Evolutionary conservation across 2,113 vertebrate species (phyloP).

Genomic region (Brachyhypopomus occidentalis): DNA sequence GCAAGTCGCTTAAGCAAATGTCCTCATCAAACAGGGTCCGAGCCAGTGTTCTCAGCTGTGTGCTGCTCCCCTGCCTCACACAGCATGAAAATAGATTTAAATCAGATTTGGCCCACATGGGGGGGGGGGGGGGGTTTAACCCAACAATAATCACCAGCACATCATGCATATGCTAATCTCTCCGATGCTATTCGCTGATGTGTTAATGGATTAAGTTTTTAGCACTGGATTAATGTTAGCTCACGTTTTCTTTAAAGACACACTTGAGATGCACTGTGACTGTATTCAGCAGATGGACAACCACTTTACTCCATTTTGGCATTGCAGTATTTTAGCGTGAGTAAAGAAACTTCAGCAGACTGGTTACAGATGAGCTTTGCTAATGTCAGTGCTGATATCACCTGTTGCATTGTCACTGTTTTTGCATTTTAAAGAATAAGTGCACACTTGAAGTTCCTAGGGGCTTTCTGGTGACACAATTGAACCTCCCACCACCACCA

Average conservation of each 20-base stretch:
- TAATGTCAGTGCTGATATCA: too few species aligned
- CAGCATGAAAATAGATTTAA: constrained; percentile 58
- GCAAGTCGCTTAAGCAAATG: constrained; percentile 55
- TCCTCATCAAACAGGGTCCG: constrained; percentile 39
- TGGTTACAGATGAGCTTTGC: too few species aligned
- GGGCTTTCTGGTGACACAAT: too few species aligned
- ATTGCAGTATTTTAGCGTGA: neutral
- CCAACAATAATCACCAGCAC: constrained; percentile 43
- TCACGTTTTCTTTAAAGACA: neutral
- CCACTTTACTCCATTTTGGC: neutral
- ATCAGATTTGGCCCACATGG: constrained; percentile 53
- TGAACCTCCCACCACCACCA: too few species aligned
- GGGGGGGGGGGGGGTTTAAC: constrained; percentile 20
- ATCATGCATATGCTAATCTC: constrained; percentile 54
- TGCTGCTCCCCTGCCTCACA: constrained; percentile 20
- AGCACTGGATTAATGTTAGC: constrained; percentile 20
- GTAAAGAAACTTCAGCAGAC: neutral
- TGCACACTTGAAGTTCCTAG: too few species aligned
- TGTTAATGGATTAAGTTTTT: constrained; percentile 38
- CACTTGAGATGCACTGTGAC: neutral
- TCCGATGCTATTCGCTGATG: constrained; percentile 18
- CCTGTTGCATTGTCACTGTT: too few species aligned
- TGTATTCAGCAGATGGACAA: neutral
- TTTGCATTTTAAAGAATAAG: too few species aligned
- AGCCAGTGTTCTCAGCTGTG: constrained; percentile 52